Conservation (phyloP, 2,888 invertebrate species). For the Drosophila falleni region DNA sequence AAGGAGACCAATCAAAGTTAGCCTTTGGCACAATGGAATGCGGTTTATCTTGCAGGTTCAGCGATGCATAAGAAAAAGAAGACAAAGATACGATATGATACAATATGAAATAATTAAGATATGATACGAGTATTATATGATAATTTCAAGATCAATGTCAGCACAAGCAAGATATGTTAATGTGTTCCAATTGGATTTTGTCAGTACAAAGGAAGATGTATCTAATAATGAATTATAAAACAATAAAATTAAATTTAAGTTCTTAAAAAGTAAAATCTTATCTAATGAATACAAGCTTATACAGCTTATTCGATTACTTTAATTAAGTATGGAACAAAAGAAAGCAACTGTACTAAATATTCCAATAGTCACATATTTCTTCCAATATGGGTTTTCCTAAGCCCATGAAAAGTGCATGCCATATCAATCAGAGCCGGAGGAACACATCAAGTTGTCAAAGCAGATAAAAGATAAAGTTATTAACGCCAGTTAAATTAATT, state of each 20-base stretch:
- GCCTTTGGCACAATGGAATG: slow-evolving; percentile 37
- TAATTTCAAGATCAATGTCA: slow-evolving; percentile 34
- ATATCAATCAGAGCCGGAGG: slow-evolving; percentile 41
- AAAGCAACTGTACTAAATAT: background rate
- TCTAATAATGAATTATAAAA: background rate
- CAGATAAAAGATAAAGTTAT: slow-evolving; percentile 67
- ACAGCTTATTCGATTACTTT: background rate
- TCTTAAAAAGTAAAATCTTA: background rate
- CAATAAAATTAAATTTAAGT: no score
- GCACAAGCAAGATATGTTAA: background rate
- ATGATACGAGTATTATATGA: slow-evolving; percentile 15
- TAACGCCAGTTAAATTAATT: slow-evolving; percentile 60
- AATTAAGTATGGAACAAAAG: background rate
- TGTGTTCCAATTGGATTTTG: background rate
- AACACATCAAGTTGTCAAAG: slow-evolving; percentile 57
- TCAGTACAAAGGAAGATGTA: background rate
- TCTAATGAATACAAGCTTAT: background rate
- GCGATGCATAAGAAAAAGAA: slow-evolving; percentile 16
- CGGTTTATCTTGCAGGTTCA: slow-evolving; percentile 15
- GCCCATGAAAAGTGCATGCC: slow-evolving; percentile 23
- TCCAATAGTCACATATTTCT: background rate
- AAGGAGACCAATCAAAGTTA: slow-evolving; percentile 39
- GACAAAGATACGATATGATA: slow-evolving; percentile 17
- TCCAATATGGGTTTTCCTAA: background rate
- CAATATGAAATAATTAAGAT: slow-evolving; percentile 32